A percentile compares a stretch with the other conserved stretches of the same genome.
Evolutionary conservation across 2,888 invertebrate species (phyloP).

Genomic region (Sarcophaga rosellei): DNA sequence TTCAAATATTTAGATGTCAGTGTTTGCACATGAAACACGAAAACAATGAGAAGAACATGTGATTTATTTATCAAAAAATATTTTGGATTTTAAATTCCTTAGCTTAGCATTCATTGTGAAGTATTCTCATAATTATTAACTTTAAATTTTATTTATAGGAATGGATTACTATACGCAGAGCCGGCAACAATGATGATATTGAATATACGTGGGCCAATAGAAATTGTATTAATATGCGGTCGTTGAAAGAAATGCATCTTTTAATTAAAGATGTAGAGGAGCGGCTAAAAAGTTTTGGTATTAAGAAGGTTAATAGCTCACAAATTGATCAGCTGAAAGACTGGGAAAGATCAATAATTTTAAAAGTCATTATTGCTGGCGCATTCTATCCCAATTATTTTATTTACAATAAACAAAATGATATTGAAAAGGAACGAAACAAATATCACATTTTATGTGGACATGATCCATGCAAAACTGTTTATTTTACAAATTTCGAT

Average conservation of each 20-base stretch:
- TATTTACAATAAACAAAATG: constrained; percentile 82
- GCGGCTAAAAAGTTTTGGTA: constrained; percentile 84
- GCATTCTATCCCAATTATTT: constrained; percentile 98
- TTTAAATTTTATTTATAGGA: constrained; percentile 81
- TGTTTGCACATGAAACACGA: too few species aligned
- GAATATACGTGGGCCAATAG: constrained; percentile 87
- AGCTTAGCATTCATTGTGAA: not conserved
- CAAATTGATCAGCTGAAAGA: constrained; percentile 79
- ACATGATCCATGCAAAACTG: constrained; percentile 89
- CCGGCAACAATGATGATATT: constrained; percentile 82
- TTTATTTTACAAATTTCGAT: constrained; percentile 85
- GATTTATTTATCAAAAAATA: not conserved
- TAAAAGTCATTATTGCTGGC: constrained; percentile 84
- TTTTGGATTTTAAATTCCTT: not conserved
- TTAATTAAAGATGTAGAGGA: constrained; percentile 87
- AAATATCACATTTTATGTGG: constrained; percentile 87
- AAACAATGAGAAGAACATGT: too few species aligned
- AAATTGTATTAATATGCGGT: constrained; percentile 87
- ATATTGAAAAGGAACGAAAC: constrained; percentile 85
- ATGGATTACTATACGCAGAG: constrained; percentile 85
- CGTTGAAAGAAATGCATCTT: constrained; percentile 87
- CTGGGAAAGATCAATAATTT: constrained; percentile 84
- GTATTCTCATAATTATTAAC: not conserved
- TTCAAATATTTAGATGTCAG: too few species aligned
- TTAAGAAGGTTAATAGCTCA: constrained; percentile 82